A percentile compares a stretch with the other conserved stretches of the same genome.
These are phyloP conservation scores for Notechis scutatus DNA, from an alignment of 2,113 vertebrate genomes.

Conservation along the genomic window DNA sequence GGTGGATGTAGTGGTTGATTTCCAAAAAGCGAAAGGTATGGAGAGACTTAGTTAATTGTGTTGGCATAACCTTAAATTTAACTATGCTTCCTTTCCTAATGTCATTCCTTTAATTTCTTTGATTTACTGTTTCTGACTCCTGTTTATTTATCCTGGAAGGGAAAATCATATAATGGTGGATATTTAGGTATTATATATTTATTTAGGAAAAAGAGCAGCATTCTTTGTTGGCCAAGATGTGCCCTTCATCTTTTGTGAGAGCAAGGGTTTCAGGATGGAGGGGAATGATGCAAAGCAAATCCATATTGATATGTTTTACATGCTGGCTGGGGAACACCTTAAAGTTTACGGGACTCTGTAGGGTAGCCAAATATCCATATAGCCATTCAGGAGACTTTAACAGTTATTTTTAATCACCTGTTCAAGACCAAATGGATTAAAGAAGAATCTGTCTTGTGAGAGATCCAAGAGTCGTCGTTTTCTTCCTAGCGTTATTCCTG, in stretches of 20 bases:
- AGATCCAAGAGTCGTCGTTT: background rate
- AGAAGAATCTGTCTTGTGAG: background rate
- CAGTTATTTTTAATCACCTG: background rate
- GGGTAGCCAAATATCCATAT: background rate
- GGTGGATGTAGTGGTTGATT: background rate
- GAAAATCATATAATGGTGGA: background rate
- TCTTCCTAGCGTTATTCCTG: background rate
- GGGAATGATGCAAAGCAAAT: background rate
- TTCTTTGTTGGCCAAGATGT: background rate
- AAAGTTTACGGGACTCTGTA: background rate
- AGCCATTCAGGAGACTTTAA: background rate
- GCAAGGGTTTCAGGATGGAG: background rate
- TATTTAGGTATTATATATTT: background rate
- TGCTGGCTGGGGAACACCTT: background rate
- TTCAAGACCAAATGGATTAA: background rate
- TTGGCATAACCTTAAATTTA: background rate
- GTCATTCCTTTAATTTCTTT: background rate
- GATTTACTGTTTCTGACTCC: background rate
- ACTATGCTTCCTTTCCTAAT: background rate
- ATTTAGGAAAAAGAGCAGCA: background rate
- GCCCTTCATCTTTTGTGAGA: background rate
- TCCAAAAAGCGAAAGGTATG: background rate
- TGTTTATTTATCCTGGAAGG: background rate
- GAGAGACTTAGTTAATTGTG: background rate
- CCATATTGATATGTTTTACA: background rate